Conservation (phyloP, 2,113 vertebrate genomes). For the Sinosuthora webbiana region DNA sequence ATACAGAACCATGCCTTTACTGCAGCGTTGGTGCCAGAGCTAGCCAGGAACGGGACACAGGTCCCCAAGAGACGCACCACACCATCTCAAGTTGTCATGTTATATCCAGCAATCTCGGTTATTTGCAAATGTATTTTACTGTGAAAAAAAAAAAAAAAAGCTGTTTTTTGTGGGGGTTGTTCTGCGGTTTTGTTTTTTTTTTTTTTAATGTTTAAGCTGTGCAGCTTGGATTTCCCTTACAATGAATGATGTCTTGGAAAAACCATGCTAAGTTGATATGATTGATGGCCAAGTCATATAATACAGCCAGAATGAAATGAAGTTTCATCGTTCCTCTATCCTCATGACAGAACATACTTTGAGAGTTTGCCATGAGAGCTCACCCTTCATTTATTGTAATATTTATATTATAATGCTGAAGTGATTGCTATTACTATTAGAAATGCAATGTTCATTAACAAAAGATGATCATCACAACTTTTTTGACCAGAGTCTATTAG, state of each 20-base stretch:
- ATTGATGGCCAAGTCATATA: not conserved
- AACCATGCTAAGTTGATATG: not conserved
- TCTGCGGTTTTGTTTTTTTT: not conserved
- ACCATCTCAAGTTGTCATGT: not conserved
- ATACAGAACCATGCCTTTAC: too few species aligned
- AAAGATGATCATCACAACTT: not conserved
- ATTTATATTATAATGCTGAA: not conserved
- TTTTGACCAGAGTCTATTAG: not conserved
- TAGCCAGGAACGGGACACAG: too few species aligned
- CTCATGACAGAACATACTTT: not conserved
- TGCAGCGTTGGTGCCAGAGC: too few species aligned
- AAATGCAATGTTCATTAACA: not conserved
- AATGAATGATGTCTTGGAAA: not conserved
- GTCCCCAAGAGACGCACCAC: too few species aligned
- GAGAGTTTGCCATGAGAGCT: fast-evolving
- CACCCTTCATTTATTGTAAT: not conserved
- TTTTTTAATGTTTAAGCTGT: not conserved
- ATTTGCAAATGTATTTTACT: not conserved
- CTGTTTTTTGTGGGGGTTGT: fast-evolving
- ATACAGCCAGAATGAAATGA: not conserved
- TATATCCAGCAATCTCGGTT: not conserved
- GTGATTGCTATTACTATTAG: not conserved
- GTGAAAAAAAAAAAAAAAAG: not conserved
- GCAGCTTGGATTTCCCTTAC: not conserved
- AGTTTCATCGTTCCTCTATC: not conserved